Percentiles rank a stretch among this genome's conserved stretches.
Conservation (phyloP, 1,140 invertebrate species). For the Ylistrum balloti region DNA sequence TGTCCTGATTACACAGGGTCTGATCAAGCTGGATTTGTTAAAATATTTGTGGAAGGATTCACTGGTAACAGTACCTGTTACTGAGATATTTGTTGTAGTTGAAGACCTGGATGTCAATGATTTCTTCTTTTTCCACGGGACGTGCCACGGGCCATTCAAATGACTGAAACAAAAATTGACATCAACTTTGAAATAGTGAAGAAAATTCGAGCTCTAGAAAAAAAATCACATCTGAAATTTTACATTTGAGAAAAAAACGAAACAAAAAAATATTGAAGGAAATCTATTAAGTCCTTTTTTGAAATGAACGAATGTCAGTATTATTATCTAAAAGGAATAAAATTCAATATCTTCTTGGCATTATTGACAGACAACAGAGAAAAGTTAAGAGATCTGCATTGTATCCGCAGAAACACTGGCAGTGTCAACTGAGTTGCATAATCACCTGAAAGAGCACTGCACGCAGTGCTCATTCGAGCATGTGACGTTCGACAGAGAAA, state of each 20-base stretch:
- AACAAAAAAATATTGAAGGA: background rate
- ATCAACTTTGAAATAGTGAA: background rate
- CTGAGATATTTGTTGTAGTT: slow-evolving; percentile 85
- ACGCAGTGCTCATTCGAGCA: background rate
- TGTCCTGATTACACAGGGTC: no score
- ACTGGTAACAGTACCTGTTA: slow-evolving; percentile 83
- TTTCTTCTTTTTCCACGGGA: slow-evolving; percentile 87
- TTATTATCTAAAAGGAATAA: background rate
- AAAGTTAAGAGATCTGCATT: background rate
- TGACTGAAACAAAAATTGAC: slow-evolving; percentile 84
- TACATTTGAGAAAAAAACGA: background rate
- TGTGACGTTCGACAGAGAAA: background rate
- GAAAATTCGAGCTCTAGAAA: background rate
- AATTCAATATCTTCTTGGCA: background rate
- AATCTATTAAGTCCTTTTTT: background rate
- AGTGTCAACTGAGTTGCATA: background rate
- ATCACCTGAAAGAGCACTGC: background rate
- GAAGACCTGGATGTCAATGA: slow-evolving; percentile 87
- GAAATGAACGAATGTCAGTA: background rate
- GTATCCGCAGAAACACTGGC: background rate
- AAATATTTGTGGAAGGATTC: no score
- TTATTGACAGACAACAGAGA: background rate
- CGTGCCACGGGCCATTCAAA: slow-evolving; percentile 90
- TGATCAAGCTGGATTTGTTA: no score
- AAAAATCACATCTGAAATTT: background rate